Conservation (phyloP, 2,113 vertebrate genomes). For the Chrysemys picta region DNA sequence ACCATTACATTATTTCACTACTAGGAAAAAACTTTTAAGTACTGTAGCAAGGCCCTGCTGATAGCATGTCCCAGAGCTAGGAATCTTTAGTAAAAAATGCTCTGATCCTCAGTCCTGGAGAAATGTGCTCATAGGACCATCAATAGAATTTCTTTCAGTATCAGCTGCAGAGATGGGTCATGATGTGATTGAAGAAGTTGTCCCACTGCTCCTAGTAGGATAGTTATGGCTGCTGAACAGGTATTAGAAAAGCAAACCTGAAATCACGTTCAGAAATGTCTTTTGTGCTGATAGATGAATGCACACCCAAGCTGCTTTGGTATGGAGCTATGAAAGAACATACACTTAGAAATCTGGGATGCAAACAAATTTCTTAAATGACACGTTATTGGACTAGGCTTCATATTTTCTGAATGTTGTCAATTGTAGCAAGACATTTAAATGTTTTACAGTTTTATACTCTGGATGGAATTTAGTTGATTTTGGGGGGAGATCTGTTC, state of each 20-base stretch:
- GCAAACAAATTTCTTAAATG: background rate
- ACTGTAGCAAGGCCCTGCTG: background rate
- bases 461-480: slow-evolving; percentile 20
- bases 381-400: background rate
- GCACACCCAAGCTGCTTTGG: background rate
- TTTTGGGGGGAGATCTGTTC: slow-evolving; percentile 10
- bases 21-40: background rate
- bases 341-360: background rate
- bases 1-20: background rate
- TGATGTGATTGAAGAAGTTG: background rate
- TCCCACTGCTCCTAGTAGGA: background rate
- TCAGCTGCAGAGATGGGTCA: background rate
- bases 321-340: background rate
- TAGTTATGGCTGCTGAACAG: background rate
- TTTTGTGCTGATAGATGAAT: background rate
- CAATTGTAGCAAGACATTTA: background rate
- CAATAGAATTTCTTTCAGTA: background rate
- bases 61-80: background rate
- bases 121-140: background rate
- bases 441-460: background rate
- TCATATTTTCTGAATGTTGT: background rate
- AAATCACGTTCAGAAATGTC: background rate
- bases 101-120: background rate
- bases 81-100: background rate
- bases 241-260: background rate